Evolutionary conservation across 2,888 invertebrate genomes (phyloP).

Genomic region (Hydrotaea cyrtoneurina): DNA sequence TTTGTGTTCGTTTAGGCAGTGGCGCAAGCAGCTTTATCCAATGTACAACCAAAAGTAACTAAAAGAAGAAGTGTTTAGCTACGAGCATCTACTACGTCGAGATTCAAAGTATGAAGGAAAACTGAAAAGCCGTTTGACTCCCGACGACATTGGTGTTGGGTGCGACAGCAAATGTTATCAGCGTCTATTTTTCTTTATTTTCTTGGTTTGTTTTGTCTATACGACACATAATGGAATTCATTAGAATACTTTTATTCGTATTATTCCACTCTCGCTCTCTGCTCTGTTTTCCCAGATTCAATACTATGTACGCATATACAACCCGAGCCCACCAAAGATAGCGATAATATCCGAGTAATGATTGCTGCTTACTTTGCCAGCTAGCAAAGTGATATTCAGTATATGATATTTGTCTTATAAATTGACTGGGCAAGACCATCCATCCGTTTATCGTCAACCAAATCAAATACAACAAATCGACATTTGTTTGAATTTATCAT

Average conservation of each 20-base stretch:
- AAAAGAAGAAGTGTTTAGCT: not conserved
- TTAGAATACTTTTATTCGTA: constrained; percentile 26
- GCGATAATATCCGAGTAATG: constrained; percentile 48
- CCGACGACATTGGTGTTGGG: not conserved
- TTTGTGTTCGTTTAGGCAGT: not conserved
- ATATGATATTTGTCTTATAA: constrained; percentile 28
- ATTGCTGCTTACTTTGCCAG: not conserved
- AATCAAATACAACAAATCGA: not conserved
- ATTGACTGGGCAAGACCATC: not conserved
- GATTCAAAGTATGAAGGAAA: constrained; percentile 62
- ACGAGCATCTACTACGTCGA: constrained; percentile 43
- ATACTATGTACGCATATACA: not conserved
- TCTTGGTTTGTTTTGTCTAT: constrained; percentile 26
- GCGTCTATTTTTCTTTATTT: not conserved
- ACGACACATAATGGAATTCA: constrained; percentile 48
- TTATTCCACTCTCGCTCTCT: constrained; percentile 7
- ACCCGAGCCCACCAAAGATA: not conserved
- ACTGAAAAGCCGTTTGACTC: constrained; percentile 54
- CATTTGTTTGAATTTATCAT: constrained; percentile 43
- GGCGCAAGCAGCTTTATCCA: not conserved
- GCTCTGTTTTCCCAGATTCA: not conserved
- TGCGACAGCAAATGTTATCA: constrained; percentile 45
- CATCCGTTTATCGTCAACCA: not conserved
- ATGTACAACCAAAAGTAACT: not conserved
- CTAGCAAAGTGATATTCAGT: not conserved